These are phyloP conservation scores for Tamias sibiricus DNA, from an alignment of 2,113 vertebrate species.

Conservation along the genomic window DNA sequence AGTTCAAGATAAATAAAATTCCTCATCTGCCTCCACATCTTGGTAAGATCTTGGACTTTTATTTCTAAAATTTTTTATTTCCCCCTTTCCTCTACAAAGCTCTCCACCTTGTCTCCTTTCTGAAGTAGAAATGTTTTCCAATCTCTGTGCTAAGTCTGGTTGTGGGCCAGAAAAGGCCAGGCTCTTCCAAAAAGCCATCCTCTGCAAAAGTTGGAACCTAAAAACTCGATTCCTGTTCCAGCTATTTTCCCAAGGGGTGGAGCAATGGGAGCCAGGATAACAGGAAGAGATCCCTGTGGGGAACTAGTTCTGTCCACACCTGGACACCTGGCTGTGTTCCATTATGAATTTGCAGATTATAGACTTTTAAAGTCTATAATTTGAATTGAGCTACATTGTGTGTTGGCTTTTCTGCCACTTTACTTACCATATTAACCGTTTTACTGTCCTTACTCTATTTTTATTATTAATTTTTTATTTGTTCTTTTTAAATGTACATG, in stretches of 20 bases:
- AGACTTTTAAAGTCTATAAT: slow-evolving; percentile 13
- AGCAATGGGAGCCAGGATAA: background rate
- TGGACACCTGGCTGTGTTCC: background rate
- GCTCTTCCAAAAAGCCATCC: background rate
- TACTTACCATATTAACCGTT: background rate
- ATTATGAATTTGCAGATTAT: background rate
- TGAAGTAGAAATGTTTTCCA: background rate
- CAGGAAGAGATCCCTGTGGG: slow-evolving; percentile 13
- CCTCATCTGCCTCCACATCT: background rate
- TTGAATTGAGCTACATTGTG: background rate
- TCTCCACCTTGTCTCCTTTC: background rate
- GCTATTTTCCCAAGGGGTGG: slow-evolving; percentile 4
- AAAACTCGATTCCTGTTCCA: background rate
- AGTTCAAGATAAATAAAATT: background rate
- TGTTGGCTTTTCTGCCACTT: background rate
- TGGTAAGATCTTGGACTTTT: background rate
- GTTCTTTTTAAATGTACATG: too few relatives aligned
- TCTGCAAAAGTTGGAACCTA: slow-evolving; percentile 26
- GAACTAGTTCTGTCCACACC: background rate
- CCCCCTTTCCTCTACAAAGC: background rate
- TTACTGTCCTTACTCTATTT: background rate
- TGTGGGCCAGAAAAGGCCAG: slow-evolving; percentile 23
- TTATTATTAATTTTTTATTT: too few relatives aligned
- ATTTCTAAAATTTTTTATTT: slow-evolving; percentile 35
- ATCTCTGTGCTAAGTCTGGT: background rate